Conservation (phyloP, 92 coral and sea anemone genomes). For the Epizoanthus scotinus region DNA sequence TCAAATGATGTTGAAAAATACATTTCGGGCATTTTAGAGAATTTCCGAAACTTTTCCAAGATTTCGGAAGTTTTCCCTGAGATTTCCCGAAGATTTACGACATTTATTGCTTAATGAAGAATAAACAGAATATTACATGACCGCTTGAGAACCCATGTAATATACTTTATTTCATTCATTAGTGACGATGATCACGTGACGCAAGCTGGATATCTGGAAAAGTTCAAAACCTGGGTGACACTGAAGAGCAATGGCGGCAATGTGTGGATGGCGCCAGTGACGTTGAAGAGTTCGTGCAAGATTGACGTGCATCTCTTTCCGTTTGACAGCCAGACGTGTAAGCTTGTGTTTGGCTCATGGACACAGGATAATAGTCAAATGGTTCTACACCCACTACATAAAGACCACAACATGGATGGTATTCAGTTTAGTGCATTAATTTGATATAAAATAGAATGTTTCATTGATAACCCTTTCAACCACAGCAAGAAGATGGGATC, state of each 20-base stretch:
- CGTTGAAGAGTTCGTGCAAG: slow-evolving; percentile 82
- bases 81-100: no score
- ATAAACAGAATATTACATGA: no score
- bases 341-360: slow-evolving; percentile 81
- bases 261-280: slow-evolving; percentile 84
- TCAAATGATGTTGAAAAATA: no score
- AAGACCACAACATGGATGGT: slow-evolving; percentile 48
- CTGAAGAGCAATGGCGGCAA: slow-evolving; percentile 59
- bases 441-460: no score
- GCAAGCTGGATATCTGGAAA: slow-evolving; percentile 69
- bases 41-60: no score
- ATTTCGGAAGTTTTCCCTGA: no score
- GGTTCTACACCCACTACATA: slow-evolving; percentile 30
- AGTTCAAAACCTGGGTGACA: slow-evolving; percentile 75
- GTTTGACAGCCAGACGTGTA: slow-evolving; percentile 69
- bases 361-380: slow-evolving; percentile 61
- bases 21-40: no score
- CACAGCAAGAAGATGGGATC: no score
- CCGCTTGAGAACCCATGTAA: no score
- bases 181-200: slow-evolving; percentile 68
- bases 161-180: background rate
- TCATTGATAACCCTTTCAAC: no score
- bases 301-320: slow-evolving; percentile 70
- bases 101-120: no score
- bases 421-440: background rate